Base-by-base conservation (phyloP, 2,797 vertebrate genomes). In the Delichon dasypus region DNA sequence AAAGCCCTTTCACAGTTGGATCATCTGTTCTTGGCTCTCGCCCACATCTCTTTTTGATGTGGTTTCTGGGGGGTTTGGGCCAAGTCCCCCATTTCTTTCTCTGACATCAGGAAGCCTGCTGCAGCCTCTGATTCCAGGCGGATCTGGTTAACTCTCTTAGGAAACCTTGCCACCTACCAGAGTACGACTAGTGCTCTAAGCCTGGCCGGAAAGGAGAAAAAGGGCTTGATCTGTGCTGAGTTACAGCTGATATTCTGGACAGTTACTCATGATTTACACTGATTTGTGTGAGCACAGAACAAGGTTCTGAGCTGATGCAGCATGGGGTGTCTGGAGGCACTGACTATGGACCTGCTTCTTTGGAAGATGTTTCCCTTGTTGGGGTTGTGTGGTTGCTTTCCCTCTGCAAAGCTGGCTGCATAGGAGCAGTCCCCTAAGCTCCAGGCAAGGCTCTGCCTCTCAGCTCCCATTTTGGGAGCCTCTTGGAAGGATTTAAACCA, bases 81-180 rank as follows among this genome's bases (percentile, higher is more conserved):
- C 88, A 95, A 96, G 98, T 98, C 98, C 98, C 97, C 96, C 98
- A 97, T 97, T 97, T 96, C 96, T 97, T 94, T 97, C 97, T 97
- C 98, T 98, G 98, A 98, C 97, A 97, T 98, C 97, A 97, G 97
- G 95, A 97, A 97, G 98, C 98, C 98, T 98, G 98, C 98, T 98
- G 88, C 61, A 84, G 97, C 97, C 98, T 98, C 98, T 98, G 97
- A 88, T 87, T 95, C 81, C 95, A 93, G 90, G n/a, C 15, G 60
- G 98, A 98, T 98, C 98, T 98, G 96, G 97, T 98, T 99, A 99
- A 98, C 98, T 98, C 97, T 98, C 95, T 93, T 97, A 97, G 97
- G 83, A 94, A 92, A 64, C 88, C 85, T 94, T 92, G 89, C 95
- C 95, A 95, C 95, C 95, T 94, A 95, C 94, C 88, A 95, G 89